Conservation (phyloP, 2,113 vertebrate species). For the Ailuropoda melanoleuca region DNA sequence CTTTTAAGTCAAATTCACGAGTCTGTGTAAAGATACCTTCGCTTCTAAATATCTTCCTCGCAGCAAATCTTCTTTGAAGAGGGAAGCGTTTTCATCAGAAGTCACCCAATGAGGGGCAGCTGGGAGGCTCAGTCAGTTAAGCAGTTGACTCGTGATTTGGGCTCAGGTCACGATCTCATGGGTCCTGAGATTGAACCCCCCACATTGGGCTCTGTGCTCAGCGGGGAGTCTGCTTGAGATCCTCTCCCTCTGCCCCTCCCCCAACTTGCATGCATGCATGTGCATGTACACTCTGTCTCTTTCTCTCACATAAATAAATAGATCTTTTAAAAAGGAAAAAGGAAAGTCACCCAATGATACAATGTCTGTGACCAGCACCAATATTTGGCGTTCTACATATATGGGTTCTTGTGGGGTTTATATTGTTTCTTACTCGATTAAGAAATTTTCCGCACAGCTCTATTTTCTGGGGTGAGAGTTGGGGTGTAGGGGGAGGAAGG, state of each 20-base stretch:
- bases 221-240: neutral
- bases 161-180: neutral
- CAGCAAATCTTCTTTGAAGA: neutral
- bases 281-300: neutral
- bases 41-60: slow-evolving; percentile 34
- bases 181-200: neutral
- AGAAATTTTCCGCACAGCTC: neutral
- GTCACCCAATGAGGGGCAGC: neutral
- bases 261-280: neutral
- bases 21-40: slow-evolving; percentile 26
- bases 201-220: neutral
- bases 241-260: neutral
- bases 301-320: neutral
- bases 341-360: neutral
- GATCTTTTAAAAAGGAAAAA: neutral
- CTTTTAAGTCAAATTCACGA: slow-evolving; percentile 42
- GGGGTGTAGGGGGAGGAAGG: neutral
- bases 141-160: neutral
- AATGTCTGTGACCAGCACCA: neutral
- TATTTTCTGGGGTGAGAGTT: slow-evolving; percentile 37
- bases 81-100: neutral
- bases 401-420: neutral
- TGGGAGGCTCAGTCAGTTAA: neutral
- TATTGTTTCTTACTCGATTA: neutral
- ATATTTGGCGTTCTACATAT: neutral